Conservation (phyloP, 2,113 vertebrate species). For the Fukomys damarensis region DNA sequence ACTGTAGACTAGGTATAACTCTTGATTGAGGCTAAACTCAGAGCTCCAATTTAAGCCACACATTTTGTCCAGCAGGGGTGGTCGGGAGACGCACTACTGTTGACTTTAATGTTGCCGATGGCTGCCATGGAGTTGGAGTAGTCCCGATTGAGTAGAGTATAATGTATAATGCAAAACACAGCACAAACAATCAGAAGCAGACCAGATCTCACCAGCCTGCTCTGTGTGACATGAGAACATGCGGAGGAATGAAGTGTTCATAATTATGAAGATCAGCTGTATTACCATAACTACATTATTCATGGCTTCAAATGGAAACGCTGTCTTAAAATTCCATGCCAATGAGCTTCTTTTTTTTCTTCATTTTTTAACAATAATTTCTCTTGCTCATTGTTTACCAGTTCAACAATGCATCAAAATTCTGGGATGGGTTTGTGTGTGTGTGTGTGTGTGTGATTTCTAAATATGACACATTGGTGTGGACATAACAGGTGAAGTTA, state of each 20-base stretch:
- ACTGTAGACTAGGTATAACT: neutral
- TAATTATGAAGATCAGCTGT: slow-evolving; percentile 79
- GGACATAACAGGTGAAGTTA: slow-evolving; percentile 34
- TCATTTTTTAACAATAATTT: slow-evolving; percentile 76
- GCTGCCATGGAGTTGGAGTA: neutral
- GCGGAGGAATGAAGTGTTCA: slow-evolving; percentile 82
- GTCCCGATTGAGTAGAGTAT: slow-evolving; percentile 27
- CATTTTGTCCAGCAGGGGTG: neutral
- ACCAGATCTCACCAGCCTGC: slow-evolving; percentile 77
- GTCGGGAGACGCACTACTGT: neutral
- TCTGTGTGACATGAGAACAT: slow-evolving; percentile 82
- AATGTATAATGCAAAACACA: slow-evolving; percentile 79
- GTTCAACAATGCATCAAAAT: slow-evolving; percentile 66
- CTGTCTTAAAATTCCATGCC: slow-evolving; percentile 70
- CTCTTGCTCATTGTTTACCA: slow-evolving; percentile 71
- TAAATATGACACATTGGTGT: slow-evolving; percentile 48
- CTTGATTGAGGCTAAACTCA: slow-evolving; percentile 34
- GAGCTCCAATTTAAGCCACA: neutral
- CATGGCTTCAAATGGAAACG: slow-evolving; percentile 79
- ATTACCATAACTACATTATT: slow-evolving; percentile 86
- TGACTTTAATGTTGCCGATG: neutral
- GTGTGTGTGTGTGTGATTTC: slow-evolving; percentile 16
- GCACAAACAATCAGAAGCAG: slow-evolving; percentile 79
- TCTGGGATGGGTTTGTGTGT: neutral
- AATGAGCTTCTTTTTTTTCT: slow-evolving; percentile 47